Conservation (phyloP, 2,888 invertebrate species). For the Rhynchonema sp. region DNA sequence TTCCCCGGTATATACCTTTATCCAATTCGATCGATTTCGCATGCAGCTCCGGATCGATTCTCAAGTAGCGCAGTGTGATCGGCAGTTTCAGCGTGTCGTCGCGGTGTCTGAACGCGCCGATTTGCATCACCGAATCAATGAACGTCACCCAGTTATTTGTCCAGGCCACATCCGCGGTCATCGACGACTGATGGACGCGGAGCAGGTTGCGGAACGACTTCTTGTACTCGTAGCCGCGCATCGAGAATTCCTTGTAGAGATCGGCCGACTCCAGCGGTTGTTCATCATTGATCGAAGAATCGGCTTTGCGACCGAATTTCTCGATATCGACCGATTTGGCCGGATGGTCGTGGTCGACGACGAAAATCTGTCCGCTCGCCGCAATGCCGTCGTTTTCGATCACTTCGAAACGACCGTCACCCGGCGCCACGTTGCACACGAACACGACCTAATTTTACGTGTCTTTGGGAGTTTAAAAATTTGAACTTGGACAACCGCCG, state of each 20-base stretch:
- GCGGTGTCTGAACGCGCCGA: neutral
- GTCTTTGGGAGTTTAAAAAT: no score
- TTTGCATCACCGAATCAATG: conserved; percentile 72
- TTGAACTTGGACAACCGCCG: no score
- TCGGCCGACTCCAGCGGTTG: conserved; percentile 1
- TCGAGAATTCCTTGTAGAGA: conserved; percentile 3
- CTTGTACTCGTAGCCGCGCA: conserved; percentile 4
- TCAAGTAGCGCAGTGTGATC: neutral
- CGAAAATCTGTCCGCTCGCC: conserved; percentile 23
- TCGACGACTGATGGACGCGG: conserved; percentile 20
- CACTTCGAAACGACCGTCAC: conserved; percentile 20
- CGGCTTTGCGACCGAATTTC: no score
- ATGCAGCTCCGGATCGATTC: conserved; percentile 3
- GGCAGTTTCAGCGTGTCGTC: conserved; percentile 3
- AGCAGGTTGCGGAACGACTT: neutral
- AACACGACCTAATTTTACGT: no score
- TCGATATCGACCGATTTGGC: neutral
- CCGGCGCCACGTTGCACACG: no score
- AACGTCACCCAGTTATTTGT: conserved; percentile 72
- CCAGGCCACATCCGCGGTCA: conserved; percentile 49
- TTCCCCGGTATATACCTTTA: no score
- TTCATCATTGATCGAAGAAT: no score
- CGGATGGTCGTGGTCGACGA: conserved; percentile 18
- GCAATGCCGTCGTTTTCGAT: conserved; percentile 23
- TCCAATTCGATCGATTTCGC: no score